These are phyloP conservation scores for Yponomeuta plumbellus DNA, from an alignment of 2,888 invertebrate genomes.

Conservation along the genomic window DNA sequence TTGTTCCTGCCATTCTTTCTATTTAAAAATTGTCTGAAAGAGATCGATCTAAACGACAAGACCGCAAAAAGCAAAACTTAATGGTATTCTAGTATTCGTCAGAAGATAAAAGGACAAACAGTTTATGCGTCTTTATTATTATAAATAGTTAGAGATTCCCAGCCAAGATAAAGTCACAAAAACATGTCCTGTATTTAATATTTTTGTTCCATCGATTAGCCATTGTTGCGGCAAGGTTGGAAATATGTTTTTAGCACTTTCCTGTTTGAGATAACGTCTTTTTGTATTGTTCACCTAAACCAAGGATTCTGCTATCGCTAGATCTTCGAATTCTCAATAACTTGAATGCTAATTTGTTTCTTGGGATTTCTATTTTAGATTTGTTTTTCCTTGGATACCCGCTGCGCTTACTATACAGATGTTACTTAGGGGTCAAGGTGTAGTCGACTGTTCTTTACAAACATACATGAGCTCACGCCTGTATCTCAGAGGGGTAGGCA, in stretches of 20 bases:
- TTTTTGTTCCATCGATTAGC: constrained; percentile 46
- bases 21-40: no score
- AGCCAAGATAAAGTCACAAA: constrained; percentile 4
- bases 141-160: constrained; percentile 6
- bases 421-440: no score
- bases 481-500: no score
- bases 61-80: no score
- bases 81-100: no score
- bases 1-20: no score
- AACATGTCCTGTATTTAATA: constrained; percentile 48
- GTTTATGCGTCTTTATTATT: background rate
- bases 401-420: background rate
- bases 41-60: no score
- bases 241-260: constrained; percentile 52
- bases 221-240: constrained; percentile 53
- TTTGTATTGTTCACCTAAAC: constrained; percentile 29
- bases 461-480: no score
- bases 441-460: no score
- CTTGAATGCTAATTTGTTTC: background rate
- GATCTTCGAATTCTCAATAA: constrained; percentile 1
- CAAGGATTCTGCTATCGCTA: constrained; percentile 2
- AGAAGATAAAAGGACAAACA: no score
- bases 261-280: constrained; percentile 44
- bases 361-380: background rate
- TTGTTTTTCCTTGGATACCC: background rate